Evolutionary conservation across 2,888 invertebrate genomes (phyloP).

Genomic region (Cantharis lateralis): DNA sequence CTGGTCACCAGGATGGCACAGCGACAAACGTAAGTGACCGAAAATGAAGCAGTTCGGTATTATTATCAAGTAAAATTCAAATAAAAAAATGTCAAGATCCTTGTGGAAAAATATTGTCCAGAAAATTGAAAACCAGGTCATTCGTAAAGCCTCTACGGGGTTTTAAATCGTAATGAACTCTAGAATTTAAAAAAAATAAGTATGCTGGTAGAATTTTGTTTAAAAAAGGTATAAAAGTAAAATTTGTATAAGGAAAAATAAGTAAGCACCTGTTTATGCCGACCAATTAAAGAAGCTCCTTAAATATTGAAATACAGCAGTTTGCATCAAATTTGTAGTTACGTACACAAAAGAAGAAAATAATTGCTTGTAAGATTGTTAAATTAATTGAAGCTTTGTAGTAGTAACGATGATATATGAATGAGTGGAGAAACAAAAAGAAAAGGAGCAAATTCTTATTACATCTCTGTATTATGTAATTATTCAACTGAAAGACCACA

Average conservation of each 20-base stretch:
- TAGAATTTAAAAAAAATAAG: no score
- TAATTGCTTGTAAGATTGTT: background rate
- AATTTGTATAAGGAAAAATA: background rate
- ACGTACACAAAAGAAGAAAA: background rate
- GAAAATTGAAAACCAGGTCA: background rate
- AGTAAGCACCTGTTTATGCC: background rate
- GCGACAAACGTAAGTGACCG: no score
- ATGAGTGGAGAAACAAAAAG: background rate
- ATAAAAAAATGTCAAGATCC: no score
- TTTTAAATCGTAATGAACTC: no score
- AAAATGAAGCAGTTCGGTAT: no score
- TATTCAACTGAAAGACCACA: background rate
- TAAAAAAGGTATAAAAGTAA: background rate
- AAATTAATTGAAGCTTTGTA: background rate
- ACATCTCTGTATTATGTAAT: background rate
- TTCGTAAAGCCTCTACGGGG: no score
- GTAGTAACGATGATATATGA: background rate
- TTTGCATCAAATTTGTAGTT: background rate
- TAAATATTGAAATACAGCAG: background rate
- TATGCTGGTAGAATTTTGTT: background rate
- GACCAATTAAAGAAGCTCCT: background rate
- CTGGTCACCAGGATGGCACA: no score
- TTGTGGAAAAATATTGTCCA: background rate
- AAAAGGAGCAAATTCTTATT: background rate
- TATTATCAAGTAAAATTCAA: no score